Percentiles rank a stretch among this genome's conserved stretches.
phyloP scores from a whole-genome alignment of 92 coral and sea anemone species.

The Phenganax marumi region DNA sequence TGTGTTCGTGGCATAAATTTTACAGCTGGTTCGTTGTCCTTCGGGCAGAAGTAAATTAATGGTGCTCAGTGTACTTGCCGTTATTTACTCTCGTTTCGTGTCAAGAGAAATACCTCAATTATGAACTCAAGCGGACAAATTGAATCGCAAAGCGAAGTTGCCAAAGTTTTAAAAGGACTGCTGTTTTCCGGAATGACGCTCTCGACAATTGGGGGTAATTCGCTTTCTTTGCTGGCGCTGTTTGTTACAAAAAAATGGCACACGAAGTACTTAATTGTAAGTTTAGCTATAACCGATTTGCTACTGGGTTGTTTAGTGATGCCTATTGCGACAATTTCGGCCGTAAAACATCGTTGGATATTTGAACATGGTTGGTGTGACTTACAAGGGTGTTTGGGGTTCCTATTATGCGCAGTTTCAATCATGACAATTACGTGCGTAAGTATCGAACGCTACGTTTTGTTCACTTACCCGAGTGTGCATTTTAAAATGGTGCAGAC shows the following conservation, averaged over 20 bases:
- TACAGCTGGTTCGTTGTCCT: neutral
- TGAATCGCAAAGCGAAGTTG: neutral
- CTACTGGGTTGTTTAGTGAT: neutral
- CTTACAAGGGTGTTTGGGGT: conserved; percentile 20
- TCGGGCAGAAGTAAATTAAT: neutral
- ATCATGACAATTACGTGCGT: conserved; percentile 11
- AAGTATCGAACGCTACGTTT: conserved; percentile 23
- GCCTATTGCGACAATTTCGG: conserved; percentile 21
- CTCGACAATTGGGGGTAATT: neutral
- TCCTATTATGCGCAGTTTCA: conserved; percentile 19
- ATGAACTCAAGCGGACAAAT: neutral
- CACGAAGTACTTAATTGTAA: neutral
- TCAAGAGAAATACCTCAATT: neutral
- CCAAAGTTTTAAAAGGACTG: neutral
- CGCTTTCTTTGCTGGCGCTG: conserved; percentile 10
- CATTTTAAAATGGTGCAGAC: conserved; percentile 13
- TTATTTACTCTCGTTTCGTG: neutral
- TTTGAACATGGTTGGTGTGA: conserved; percentile 13
- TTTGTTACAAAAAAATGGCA: conserved; percentile 13
- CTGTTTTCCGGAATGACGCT: neutral
- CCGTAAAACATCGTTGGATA: conserved; percentile 17
- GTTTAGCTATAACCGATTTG: conserved; percentile 23
- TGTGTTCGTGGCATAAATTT: conserved; percentile 2
- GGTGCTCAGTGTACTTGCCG: neutral
- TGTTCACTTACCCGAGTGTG: conserved; percentile 15